Conservation (phyloP, 2,113 vertebrate genomes). For the Gallinago paraguaiae region DNA sequence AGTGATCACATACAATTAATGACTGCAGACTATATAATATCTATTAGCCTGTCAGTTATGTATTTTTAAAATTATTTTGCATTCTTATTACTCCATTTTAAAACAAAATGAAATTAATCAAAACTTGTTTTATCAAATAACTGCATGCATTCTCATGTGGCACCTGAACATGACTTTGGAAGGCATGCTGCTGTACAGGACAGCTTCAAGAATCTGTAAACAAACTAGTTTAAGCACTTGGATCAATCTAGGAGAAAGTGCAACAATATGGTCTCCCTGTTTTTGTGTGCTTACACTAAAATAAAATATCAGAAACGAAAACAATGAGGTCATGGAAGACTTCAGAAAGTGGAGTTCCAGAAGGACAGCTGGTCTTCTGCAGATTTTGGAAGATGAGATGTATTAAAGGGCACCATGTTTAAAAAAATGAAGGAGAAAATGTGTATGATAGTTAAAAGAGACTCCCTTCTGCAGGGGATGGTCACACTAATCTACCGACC, state of each 20-base stretch:
- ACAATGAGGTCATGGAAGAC: background rate
- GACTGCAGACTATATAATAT: background rate
- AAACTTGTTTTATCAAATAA: background rate
- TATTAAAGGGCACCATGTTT: background rate
- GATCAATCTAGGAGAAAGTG: background rate
- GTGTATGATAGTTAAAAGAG: background rate
- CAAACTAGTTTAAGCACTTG: background rate
- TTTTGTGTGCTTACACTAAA: background rate
- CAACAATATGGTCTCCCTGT: background rate
- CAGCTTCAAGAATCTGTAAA: background rate
- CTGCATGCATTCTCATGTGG: background rate
- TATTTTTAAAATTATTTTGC: background rate
- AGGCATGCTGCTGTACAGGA: background rate
- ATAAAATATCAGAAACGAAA: background rate
- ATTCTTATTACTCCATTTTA: background rate
- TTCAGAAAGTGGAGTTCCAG: background rate
- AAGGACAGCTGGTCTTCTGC: background rate
- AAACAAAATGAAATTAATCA: background rate
- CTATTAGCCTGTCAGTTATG: background rate
- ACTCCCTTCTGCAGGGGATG: background rate
- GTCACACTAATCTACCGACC: background rate
- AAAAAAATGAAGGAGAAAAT: background rate
- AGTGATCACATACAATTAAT: background rate
- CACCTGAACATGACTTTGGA: background rate
- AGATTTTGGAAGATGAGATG: background rate